phyloP scores from a whole-genome alignment of 2,113 vertebrate species.

The Myotis davidii region DNA sequence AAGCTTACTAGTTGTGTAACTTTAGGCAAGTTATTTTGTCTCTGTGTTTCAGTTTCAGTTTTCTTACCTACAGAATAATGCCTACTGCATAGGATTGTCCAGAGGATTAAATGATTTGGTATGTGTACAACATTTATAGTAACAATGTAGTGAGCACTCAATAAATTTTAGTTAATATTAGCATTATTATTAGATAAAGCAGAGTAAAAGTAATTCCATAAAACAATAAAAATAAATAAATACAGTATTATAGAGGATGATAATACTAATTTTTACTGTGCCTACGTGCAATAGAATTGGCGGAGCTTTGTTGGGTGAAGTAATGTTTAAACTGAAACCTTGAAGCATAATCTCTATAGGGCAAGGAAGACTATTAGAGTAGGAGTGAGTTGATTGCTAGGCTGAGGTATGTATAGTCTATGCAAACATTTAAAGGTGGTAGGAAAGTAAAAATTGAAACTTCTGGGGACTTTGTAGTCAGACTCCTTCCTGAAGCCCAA shows the following conservation, averaged over 20 bases:
- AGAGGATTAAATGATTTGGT: conserved; percentile 15
- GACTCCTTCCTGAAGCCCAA: not conserved
- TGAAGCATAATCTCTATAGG: not conserved
- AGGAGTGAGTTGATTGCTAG: not conserved
- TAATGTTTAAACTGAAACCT: conserved; percentile 25
- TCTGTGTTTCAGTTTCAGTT: conserved; percentile 2
- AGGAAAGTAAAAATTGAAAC: conserved; percentile 3
- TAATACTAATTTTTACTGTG: conserved; percentile 16
- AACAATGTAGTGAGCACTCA: not conserved
- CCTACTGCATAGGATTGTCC: not conserved
- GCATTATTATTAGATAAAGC: conserved; percentile 28
- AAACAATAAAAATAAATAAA: not conserved
- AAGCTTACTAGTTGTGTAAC: not conserved
- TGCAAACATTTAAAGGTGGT: not conserved
- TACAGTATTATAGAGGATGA: not conserved
- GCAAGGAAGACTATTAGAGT: not conserved
- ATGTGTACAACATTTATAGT: not conserved
- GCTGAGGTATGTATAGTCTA: not conserved
- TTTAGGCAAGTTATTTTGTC: not conserved
- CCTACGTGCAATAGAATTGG: not conserved
- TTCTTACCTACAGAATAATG: conserved; percentile 32
- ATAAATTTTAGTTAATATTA: conserved; percentile 12
- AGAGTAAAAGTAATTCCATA: conserved; percentile 29
- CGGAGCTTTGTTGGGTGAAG: not conserved
- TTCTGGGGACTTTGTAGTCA: not conserved